phyloP scores from a whole-genome alignment of 2,797 vertebrate genomes.

The Masticophis lateralis region DNA sequence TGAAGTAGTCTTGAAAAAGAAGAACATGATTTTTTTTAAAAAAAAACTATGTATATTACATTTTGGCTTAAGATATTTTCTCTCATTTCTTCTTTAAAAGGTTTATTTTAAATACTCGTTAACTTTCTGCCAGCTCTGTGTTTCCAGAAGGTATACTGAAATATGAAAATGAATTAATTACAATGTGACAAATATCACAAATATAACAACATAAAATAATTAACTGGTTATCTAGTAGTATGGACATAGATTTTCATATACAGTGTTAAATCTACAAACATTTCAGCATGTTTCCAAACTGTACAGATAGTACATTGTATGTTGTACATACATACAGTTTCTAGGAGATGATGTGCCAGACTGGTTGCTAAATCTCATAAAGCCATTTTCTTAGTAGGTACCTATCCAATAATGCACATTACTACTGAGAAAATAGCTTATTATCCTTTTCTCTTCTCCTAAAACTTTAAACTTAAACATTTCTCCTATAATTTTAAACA shows the following conservation, averaged over 20 bases:
- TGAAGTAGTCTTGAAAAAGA: not conserved
- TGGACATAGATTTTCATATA: not conserved
- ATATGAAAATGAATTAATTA: not conserved
- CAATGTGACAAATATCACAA: not conserved
- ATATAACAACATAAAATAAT: not conserved
- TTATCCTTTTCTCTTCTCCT: not conserved
- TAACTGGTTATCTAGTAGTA: not conserved
- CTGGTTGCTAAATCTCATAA: not conserved
- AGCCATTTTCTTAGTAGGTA: not conserved
- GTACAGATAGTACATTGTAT: not conserved
- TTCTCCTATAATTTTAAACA: not conserved
- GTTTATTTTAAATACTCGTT: not conserved
- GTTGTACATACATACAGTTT: not conserved
- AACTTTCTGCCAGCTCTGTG: not conserved
- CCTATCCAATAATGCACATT: not conserved
- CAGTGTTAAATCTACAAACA: not conserved
- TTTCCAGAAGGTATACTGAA: not conserved
- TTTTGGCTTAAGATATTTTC: not conserved
- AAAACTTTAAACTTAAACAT: not conserved
- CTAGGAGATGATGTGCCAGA: not conserved
- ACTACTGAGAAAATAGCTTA: not conserved
- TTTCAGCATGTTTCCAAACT: not conserved
- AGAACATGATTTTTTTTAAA: not conserved
- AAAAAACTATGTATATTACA: not conserved
- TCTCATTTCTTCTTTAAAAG: not conserved